Evolutionary conservation across 2,797 vertebrate species (phyloP), one percentile per base, ranked within the genome.

Genomic region (Serranus cabrilla): DNA sequence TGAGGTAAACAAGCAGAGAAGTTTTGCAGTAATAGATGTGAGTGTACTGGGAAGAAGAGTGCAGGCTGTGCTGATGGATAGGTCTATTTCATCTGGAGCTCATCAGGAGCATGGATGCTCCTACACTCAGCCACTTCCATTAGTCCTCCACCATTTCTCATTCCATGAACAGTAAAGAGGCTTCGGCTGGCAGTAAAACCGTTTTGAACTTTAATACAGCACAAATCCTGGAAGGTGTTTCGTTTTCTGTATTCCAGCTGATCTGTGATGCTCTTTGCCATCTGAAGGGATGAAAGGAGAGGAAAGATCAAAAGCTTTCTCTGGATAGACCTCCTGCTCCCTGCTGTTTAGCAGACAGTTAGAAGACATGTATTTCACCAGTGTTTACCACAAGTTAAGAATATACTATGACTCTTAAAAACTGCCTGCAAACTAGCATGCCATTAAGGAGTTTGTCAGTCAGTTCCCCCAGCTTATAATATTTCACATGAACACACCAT

Each of bases 81-180:
- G 49, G 12, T 68, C 58, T 69, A 52, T 74, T 71, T 79, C 61
- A 74, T 58, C 69, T 63, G 55, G 52, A 76, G 77, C 81, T 37
- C 78, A 78, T 80, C 78, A 64, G 77, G 72, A 67, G 74, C 61
- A 46, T 45, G 46, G 64, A 58, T 76, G 71, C 55, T 60, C 46
- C 74, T 51, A 50, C 52, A 65, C 58, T 52, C 52, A 65, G 66
- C 69, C 56, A 27, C 49, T 82, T 84, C 81, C 70, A 84, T 87
- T 89, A 82, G 34, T 71, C 74, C 66, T 68, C 45, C 37, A 43
- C 74, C 74, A 76, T 78, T 88, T 82, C 49, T 66, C 74, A 84
- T 77, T 71, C 55, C 80, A 69, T 25, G 49, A 23, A 51, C 21
- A 16, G 21, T 51, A 46, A 2, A n/a, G 0, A 2, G 18, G 18